phyloP scores from a whole-genome alignment of 1,140 invertebrate genomes.

The Zaprionus inermis region DNA sequence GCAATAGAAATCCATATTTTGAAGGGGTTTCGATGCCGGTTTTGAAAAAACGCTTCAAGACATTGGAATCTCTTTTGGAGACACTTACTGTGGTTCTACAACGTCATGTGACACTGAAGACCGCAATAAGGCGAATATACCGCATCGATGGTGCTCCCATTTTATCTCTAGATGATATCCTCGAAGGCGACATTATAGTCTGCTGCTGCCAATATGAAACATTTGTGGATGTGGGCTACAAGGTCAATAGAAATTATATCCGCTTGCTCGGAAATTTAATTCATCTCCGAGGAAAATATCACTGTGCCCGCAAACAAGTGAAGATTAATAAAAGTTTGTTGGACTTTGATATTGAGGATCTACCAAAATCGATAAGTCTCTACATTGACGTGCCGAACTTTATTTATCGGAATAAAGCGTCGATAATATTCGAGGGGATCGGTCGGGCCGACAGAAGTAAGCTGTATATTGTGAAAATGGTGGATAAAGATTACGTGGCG shows the following conservation, averaged over 20 bases:
- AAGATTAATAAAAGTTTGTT: not conserved
- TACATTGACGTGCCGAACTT: conserved; percentile 2
- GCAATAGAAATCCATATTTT: conserved; percentile 34
- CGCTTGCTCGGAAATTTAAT: conserved; percentile 6
- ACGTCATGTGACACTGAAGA: conserved; percentile 7
- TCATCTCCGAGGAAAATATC: not conserved
- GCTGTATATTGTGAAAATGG: conserved; percentile 25
- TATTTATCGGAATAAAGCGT: not conserved
- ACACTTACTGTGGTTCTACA: conserved; percentile 18
- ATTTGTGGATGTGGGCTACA: conserved; percentile 19
- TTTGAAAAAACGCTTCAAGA: conserved; percentile 10
- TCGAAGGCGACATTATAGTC: conserved; percentile 30
- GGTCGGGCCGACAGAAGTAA: not conserved
- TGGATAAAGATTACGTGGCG: conserved; percentile 7
- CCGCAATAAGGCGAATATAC: conserved; percentile 29
- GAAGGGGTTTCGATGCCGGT: conserved; percentile 22
- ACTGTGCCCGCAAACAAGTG: not conserved
- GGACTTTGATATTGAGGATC: not conserved
- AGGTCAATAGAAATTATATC: conserved; percentile 8
- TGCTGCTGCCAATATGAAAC: conserved; percentile 39
- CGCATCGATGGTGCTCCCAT: conserved; percentile 32
- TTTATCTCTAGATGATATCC: conserved; percentile 1
- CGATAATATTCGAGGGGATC: conserved; percentile 1
- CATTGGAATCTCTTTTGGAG: conserved; percentile 9
- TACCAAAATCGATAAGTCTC: conserved; percentile 13